Base-by-base conservation (phyloP, 2,888 invertebrate genomes). In the Alloplasta piceator region DNA sequence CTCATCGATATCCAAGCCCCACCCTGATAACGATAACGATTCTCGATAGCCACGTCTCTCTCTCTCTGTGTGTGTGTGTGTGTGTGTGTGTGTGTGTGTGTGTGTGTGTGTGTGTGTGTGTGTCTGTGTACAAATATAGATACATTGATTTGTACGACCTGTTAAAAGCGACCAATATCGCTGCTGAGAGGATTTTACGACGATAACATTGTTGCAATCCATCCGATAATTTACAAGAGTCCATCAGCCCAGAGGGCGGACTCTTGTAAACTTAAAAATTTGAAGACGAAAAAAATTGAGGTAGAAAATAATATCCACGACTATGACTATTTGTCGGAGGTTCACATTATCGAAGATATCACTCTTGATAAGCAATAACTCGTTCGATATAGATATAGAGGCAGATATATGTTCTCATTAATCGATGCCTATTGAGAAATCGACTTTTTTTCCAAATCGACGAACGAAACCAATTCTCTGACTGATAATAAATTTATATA, bases 1-100 rank as follows among this genome's bases (percentile, higher is more conserved):
- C 87, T 88, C 90, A 89, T 90, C 91, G 91, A 91, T 91, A 91
- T 89, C 90, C 86, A 85, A 89, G 90, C 91, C 91, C 90, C 91
- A 89, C 92, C 91, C 90, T 89, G 88, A 88, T 88, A 89, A 88
- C 88, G 91, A 88, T 88, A 88, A 87, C 85, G 78, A 87, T 86
- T 85, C 78, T 71, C 74, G 81, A 88, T 86, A 87, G 85, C 26
- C 26, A 87, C 84, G 85, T 43, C 14, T 52, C 6, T 43, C 26
- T 52, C 5, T 26, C 1, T 26, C 26, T 58, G 38, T 50, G 61
- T n/a, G n/a, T n/a, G n/a, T n/a, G n/a, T n/a, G n/a, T n/a, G n/a
- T n/a, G n/a, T n/a, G n/a, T n/a, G n/a, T n/a, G n/a, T n/a, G n/a
- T n/a, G n/a, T n/a, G n/a, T n/a, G n/a, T n/a, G n/a, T n/a, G n/a